Evolutionary conservation across 2,888 invertebrate species (phyloP), one percentile per base, ranked within the genome.

Genomic region (Pasiphila rectangulata): DNA sequence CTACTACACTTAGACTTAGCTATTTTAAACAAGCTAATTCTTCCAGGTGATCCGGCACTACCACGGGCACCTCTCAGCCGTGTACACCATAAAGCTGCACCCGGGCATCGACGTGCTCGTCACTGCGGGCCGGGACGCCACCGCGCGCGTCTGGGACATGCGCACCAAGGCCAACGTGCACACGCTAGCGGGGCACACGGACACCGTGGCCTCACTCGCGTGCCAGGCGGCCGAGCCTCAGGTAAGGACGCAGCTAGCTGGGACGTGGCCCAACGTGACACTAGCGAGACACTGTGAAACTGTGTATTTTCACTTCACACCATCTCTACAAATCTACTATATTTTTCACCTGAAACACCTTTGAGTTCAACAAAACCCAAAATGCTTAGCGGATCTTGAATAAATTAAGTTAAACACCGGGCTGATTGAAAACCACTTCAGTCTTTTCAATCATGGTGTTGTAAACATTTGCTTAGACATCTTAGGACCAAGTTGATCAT

Each of bases 61-160:
- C 83, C 99, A 99, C 83, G 99, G 99, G 0, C 99, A 99, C 84
- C 88, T 99, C 51, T 98, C 98, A 23, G 99, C 99, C 0, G 96
- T 98, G 38, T 98, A 99, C 86, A 94, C 96, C 0, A 86, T 99
- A 59, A 94, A 97, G 2, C 89, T 99, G 16, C 99, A 99, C 90
- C 98, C 98, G 4, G 95, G 94, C 2, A 94, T 99, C 55, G 99
- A 99, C 88, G 94, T 99, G 37, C 88, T 99, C 41, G 93, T 98
- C 37, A 95, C 98, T 1, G 97, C 97, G 7, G 98, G 99, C 0
- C 90, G 99, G 42, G 99, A 99, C 88, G 96, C 96, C 0, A 98
- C 98, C 0, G 98, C 97, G 0, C 91, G 99, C 54, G 96, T 99
- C 39, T 99, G 99, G 99, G 99, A 99, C 83, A 97, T 99, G 96